phyloP scores from a whole-genome alignment of 1,140 invertebrate species.

The Ericerus pela region DNA sequence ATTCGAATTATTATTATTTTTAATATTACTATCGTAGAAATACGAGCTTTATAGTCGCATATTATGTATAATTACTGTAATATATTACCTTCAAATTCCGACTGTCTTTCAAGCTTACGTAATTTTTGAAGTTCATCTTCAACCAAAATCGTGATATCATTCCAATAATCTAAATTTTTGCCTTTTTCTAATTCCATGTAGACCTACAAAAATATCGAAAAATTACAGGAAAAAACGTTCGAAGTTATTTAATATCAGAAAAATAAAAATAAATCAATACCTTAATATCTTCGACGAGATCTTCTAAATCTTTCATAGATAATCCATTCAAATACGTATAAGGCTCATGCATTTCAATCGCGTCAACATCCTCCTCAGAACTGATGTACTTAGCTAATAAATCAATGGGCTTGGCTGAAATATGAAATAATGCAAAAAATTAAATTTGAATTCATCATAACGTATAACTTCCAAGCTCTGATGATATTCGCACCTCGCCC shows the following conservation, averaged over 20 bases:
- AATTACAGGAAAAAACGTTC: background rate
- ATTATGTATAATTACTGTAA: too few relatives aligned
- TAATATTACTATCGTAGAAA: background rate
- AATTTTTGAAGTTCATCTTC: slow-evolving; percentile 86
- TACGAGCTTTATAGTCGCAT: background rate
- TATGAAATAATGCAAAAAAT: slow-evolving; percentile 17
- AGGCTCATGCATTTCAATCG: slow-evolving; percentile 95
- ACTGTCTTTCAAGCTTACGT: slow-evolving; percentile 50
- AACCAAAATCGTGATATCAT: slow-evolving; percentile 90
- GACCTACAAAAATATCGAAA: slow-evolving; percentile 33
- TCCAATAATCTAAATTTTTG: slow-evolving; percentile 88
- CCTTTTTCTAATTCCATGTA: slow-evolving; percentile 73
- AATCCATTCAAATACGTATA: slow-evolving; percentile 90
- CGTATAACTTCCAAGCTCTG: background rate
- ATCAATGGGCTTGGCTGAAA: slow-evolving; percentile 90
- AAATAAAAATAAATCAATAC: slow-evolving; percentile 29
- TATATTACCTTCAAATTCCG: slow-evolving; percentile 5
- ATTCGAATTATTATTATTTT: background rate
- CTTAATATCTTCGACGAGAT: slow-evolving; percentile 93
- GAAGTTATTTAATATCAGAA: background rate
- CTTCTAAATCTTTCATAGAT: slow-evolving; percentile 85
- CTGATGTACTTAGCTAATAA: slow-evolving; percentile 91
- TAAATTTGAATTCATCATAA: slow-evolving; percentile 5
- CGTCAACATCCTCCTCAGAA: slow-evolving; percentile 77
- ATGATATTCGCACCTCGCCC: slow-evolving; percentile 39